These are phyloP conservation scores for Perizoma flavofasciatum DNA, from an alignment of 2,888 invertebrate species.

Conservation along the genomic window DNA sequence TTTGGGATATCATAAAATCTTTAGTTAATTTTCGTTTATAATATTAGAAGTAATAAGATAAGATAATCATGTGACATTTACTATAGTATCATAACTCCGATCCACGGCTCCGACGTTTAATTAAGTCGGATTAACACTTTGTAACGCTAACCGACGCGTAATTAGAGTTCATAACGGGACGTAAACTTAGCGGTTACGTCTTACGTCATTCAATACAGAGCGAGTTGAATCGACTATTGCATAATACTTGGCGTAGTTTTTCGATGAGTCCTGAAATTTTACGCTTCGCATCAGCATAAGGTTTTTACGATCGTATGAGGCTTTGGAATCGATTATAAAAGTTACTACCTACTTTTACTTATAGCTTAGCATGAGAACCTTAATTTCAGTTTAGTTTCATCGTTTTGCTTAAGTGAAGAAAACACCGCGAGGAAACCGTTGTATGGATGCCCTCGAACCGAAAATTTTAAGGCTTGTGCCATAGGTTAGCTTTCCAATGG, in stretches of 20 bases:
- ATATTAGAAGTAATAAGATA: too few relatives aligned
- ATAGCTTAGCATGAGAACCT: neutral
- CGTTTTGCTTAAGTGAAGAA: too few relatives aligned
- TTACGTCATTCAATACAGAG: conserved; percentile 14
- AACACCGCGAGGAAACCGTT: too few relatives aligned
- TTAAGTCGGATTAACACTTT: conserved; percentile 22
- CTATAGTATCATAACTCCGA: conserved; percentile 7
- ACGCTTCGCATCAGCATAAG: conserved; percentile 12
- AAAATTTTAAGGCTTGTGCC: too few relatives aligned
- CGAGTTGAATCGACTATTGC: conserved; percentile 1
- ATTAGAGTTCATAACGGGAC: conserved; percentile 34
- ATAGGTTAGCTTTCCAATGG: too few relatives aligned
- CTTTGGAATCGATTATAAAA: conserved; percentile 7
- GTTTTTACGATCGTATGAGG: conserved; percentile 3
- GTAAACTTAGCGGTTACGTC: conserved; percentile 28
- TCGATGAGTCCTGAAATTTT: conserved; percentile 7
- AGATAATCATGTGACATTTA: too few relatives aligned
- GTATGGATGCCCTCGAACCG: too few relatives aligned
- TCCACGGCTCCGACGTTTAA: conserved; percentile 9
- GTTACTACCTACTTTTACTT: neutral
- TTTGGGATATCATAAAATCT: too few relatives aligned
- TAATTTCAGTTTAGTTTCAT: too few relatives aligned
- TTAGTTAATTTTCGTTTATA: too few relatives aligned
- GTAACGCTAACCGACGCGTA: conserved; percentile 32
- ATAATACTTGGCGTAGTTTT: conserved; percentile 1